Conservation (phyloP, 2,797 vertebrate species). For the Sebastes oblongus region DNA sequence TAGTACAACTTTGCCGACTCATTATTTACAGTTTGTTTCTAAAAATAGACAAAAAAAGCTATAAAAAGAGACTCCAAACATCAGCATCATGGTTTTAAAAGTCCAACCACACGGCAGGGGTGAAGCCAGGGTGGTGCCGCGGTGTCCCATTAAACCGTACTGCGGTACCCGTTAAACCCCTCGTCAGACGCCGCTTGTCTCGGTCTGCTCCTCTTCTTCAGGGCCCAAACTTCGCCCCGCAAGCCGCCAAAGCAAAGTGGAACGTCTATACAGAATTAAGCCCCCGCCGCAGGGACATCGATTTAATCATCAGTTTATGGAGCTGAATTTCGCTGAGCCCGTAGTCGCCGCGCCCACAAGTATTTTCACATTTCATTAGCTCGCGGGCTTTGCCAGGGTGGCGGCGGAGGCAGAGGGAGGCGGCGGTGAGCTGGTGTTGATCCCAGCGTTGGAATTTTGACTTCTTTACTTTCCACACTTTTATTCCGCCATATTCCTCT, state of each 20-base stretch:
- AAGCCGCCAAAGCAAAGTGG: slow-evolving; percentile 32
- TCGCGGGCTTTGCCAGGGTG: slow-evolving; percentile 74
- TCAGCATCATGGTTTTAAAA: slow-evolving; percentile 36
- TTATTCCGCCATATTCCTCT: slow-evolving; percentile 33
- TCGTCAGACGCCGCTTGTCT: slow-evolving; percentile 69
- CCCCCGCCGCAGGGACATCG: slow-evolving; percentile 73
- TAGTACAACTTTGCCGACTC: slow-evolving; percentile 30
- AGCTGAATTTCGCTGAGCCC: slow-evolving; percentile 74
- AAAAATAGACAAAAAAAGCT: slow-evolving; percentile 42
- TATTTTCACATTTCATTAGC: slow-evolving; percentile 83
- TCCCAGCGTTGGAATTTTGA: slow-evolving; percentile 56
- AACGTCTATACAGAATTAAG: slow-evolving; percentile 72
- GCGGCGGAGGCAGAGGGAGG: slow-evolving; percentile 43
- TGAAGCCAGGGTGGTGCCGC: slow-evolving; percentile 41
- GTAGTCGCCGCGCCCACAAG: slow-evolving; percentile 79
- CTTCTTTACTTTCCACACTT: slow-evolving; percentile 64
- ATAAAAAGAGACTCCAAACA: slow-evolving; percentile 47
- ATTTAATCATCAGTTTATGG: slow-evolving; percentile 79
- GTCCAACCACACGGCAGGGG: slow-evolving; percentile 40
- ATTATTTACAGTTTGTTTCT: slow-evolving; percentile 63
- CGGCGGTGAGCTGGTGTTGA: slow-evolving; percentile 50
- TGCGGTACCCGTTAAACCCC: slow-evolving; percentile 55
- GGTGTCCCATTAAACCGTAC: slow-evolving; percentile 36
- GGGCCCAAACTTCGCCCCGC: slow-evolving; percentile 4
- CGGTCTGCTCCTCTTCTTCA: slow-evolving; percentile 27